Percentiles rank a stretch among this genome's conserved stretches.
Evolutionary conservation across 2,113 vertebrate species (phyloP).

Genomic region (Ceyx melanurus): DNA sequence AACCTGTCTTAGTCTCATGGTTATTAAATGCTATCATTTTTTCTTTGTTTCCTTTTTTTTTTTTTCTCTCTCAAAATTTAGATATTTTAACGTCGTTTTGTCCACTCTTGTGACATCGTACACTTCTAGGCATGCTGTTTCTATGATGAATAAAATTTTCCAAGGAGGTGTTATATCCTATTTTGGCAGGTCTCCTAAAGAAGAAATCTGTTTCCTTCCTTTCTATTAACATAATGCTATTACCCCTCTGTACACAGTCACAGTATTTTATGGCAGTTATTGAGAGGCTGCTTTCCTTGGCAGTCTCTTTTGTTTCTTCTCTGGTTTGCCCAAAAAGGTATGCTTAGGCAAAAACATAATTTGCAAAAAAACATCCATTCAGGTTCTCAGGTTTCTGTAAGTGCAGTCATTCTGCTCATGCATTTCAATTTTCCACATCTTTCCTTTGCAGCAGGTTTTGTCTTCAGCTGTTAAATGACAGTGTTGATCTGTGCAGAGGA

Average conservation of each 20-base stretch:
- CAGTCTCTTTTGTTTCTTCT: neutral
- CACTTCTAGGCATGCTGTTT: neutral
- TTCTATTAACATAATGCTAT: neutral
- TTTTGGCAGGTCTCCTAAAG: neutral
- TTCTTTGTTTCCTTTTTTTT: neutral
- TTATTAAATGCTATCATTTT: neutral
- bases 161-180: neutral
- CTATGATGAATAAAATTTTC: neutral
- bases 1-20: neutral
- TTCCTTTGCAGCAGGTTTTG: neutral
- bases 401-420: neutral
- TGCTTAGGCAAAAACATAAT: neutral
- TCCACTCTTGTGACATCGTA: neutral
- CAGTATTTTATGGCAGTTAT: neutral
- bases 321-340: neutral
- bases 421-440: neutral
- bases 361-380: neutral
- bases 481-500: neutral
- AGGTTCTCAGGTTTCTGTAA: neutral
- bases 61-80: neutral
- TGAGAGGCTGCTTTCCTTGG: neutral
- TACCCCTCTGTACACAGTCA: neutral
- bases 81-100: neutral
- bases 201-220: slow-evolving; percentile 10
- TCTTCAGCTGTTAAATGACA: neutral